Conservation (phyloP, 2,113 vertebrate genomes). For the Bungarus multicinctus region DNA sequence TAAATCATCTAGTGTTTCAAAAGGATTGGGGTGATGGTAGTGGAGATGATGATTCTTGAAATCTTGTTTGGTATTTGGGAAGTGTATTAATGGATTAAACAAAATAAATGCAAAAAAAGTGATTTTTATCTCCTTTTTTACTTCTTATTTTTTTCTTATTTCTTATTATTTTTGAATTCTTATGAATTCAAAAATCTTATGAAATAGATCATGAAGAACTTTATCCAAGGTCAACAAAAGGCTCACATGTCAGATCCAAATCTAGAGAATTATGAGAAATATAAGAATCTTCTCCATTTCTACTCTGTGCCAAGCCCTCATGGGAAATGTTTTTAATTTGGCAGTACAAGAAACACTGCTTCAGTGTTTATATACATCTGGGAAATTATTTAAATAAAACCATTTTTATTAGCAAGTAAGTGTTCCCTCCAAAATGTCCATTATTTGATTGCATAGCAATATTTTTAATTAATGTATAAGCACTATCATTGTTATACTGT, state of each 20-base stretch:
- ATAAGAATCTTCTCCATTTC: not conserved
- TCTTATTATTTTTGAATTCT: not conserved
- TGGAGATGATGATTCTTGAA: not conserved
- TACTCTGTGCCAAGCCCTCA: too few species aligned
- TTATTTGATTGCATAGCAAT: not conserved
- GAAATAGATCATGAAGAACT: not conserved
- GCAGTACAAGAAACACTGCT: not conserved
- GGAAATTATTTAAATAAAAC: not conserved
- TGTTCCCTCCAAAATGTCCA: not conserved
- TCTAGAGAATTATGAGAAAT: not conserved
- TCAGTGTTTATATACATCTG: not conserved
- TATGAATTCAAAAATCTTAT: not conserved
- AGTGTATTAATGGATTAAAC: not conserved
- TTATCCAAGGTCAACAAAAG: not conserved
- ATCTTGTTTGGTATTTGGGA: not conserved
- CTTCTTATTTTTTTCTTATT: not conserved
- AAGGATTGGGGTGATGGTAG: not conserved
- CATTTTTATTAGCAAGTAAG: not conserved
- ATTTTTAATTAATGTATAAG: not conserved
- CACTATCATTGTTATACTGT: not conserved
- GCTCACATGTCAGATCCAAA: not conserved
- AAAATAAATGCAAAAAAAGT: not conserved
- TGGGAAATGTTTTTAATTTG: not conserved
- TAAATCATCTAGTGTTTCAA: not conserved
- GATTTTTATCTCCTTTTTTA: not conserved